These are phyloP conservation scores for Rallus crepitans DNA, from an alignment of 2,797 vertebrate genomes.

Conservation along the genomic window DNA sequence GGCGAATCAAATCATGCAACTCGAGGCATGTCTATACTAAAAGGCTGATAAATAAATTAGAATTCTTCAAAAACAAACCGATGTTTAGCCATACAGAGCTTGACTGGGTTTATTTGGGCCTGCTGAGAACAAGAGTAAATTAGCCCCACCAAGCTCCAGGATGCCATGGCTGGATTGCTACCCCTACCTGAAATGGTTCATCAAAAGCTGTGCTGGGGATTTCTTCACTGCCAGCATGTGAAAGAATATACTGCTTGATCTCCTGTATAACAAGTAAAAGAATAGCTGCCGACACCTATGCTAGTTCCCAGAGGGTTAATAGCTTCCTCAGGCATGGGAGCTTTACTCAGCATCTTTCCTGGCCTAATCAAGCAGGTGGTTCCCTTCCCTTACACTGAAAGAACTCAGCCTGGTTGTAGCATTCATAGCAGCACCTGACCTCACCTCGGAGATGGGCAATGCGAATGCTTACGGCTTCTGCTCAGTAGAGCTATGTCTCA, in stretches of 20 bases:
- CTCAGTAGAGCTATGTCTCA: background rate
- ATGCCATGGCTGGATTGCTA: background rate
- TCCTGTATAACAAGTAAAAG: background rate
- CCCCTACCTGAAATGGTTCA: background rate
- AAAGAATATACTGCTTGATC: background rate
- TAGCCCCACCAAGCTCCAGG: background rate
- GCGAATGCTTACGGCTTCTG: background rate
- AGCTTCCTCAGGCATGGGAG: background rate
- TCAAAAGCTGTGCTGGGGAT: background rate
- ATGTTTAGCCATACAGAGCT: background rate
- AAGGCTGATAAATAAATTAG: background rate
- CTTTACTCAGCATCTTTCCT: background rate
- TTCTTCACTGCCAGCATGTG: background rate
- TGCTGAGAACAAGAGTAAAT: slow-evolving; percentile 1
- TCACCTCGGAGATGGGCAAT: background rate
- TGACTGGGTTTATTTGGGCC: background rate
- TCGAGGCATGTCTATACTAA: background rate
- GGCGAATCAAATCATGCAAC: background rate
- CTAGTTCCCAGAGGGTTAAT: background rate
- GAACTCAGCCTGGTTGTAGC: background rate
- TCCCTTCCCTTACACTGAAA: background rate
- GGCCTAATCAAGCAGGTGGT: background rate
- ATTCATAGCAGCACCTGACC: background rate
- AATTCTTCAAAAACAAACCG: background rate
- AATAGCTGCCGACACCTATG: background rate